A percentile compares a stretch with the other conserved stretches of the same genome.
phyloP scores from a whole-genome alignment of 2,797 vertebrate species.

The Pogoniulus pusillus region DNA sequence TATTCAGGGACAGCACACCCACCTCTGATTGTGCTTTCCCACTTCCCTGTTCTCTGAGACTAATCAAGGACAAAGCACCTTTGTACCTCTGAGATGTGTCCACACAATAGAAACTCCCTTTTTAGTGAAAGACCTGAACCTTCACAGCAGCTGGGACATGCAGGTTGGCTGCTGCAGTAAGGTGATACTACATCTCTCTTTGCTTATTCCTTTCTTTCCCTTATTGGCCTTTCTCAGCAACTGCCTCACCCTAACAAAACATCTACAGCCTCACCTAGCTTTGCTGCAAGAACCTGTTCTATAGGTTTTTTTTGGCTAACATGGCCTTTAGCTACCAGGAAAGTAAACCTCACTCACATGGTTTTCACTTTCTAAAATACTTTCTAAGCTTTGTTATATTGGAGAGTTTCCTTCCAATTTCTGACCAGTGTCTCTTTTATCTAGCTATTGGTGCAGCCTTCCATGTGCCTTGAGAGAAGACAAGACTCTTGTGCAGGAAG shows the following conservation, averaged over 20 bases:
- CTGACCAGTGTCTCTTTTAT: background rate
- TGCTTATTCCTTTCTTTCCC: slow-evolving; percentile 19
- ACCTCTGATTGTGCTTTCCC: background rate
- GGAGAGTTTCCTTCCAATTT: background rate
- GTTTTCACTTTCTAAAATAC: background rate
- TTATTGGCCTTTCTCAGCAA: background rate
- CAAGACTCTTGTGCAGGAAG: background rate
- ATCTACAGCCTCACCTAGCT: background rate
- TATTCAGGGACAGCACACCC: background rate
- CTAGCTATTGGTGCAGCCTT: background rate
- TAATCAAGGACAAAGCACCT: background rate
- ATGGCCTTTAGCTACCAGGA: background rate
- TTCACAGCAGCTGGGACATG: background rate
- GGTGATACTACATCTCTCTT: background rate
- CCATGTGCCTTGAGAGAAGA: background rate
- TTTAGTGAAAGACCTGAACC: background rate
- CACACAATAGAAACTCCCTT: background rate
- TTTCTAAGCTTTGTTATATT: background rate
- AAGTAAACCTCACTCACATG: background rate
- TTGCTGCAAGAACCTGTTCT: slow-evolving; percentile 40
- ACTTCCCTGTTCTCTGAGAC: background rate
- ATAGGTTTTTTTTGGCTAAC: slow-evolving; percentile 33
- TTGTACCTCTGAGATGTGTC: background rate
- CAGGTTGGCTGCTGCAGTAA: background rate
- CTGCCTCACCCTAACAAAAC: slow-evolving; percentile 33